phyloP scores from a whole-genome alignment of 2,113 vertebrate genomes.

The Podarcis muralis region DNA sequence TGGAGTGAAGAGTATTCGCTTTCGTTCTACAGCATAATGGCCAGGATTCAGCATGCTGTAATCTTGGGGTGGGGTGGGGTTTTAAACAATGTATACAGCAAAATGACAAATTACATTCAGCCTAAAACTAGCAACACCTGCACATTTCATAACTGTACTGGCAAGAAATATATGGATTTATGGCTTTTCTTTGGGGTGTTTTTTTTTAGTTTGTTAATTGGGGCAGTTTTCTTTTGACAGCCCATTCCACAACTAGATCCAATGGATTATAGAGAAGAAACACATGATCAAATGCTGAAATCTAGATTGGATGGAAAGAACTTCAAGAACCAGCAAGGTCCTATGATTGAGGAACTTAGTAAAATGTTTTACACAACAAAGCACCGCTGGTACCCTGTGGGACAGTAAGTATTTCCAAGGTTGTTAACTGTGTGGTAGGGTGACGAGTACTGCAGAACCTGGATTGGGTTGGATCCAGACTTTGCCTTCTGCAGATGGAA shows the following conservation, averaged over 20 bases:
- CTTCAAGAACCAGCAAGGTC: slow-evolving; percentile 67
- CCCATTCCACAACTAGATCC: slow-evolving; percentile 84
- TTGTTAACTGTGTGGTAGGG: not conserved
- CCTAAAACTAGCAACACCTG: not conserved
- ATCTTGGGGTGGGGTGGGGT: too few relatives aligned
- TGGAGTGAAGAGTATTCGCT: too few relatives aligned
- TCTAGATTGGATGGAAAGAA: slow-evolving; percentile 78
- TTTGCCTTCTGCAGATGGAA: not conserved
- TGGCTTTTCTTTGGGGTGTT: not conserved
- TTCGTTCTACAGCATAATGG: too few relatives aligned
- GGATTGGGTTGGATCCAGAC: not conserved
- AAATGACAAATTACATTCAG: too few relatives aligned
- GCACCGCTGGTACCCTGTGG: slow-evolving; percentile 92
- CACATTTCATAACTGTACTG: not conserved
- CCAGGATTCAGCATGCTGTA: too few relatives aligned
- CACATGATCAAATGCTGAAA: slow-evolving; percentile 91
- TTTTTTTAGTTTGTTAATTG: not conserved
- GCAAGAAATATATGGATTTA: not conserved
- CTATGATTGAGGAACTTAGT: slow-evolving; percentile 90
- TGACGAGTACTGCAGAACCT: not conserved
- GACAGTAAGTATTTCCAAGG: slow-evolving; percentile 85
- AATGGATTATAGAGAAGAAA: slow-evolving; percentile 79
- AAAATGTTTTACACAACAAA: slow-evolving; percentile 98
- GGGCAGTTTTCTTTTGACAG: slow-evolving; percentile 70
- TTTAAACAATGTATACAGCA: too few relatives aligned